These are phyloP conservation scores for Psittacula cyanocephala DNA, from an alignment of 2,113 vertebrate species.

Conservation along the genomic window DNA sequence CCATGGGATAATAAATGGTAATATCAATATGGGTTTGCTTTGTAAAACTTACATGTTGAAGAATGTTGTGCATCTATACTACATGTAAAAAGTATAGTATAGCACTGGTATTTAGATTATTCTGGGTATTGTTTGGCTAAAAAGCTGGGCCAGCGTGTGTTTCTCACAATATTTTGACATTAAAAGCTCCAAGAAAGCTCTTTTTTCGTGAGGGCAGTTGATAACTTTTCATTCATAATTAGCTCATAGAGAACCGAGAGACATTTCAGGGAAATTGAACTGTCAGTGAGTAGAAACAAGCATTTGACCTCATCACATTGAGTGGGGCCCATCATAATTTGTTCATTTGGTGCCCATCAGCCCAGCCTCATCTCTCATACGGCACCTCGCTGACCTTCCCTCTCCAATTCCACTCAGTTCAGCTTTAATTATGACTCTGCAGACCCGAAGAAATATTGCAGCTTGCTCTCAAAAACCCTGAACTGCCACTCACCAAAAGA, in stretches of 20 bases:
- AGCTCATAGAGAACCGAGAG: slow-evolving; percentile 93
- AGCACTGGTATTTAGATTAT: slow-evolving; percentile 86
- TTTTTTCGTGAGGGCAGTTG: slow-evolving; percentile 88
- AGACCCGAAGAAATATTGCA: slow-evolving; percentile 91
- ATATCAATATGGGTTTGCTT: slow-evolving; percentile 38
- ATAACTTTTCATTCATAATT: slow-evolving; percentile 99
- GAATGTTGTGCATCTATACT: slow-evolving; percentile 72
- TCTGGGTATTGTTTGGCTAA: slow-evolving; percentile 79
- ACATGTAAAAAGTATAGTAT: slow-evolving; percentile 78
- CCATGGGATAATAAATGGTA: slow-evolving; percentile 14
- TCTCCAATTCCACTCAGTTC: slow-evolving; percentile 94
- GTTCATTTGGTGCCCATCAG: slow-evolving; percentile 99
- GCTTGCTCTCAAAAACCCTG: slow-evolving; percentile 92
- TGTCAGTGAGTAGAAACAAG: slow-evolving; percentile 96
- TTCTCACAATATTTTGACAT: slow-evolving; percentile 99
- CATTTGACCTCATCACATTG: slow-evolving; percentile 99
- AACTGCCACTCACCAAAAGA: slow-evolving; percentile 95
- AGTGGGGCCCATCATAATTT: slow-evolving; percentile 99
- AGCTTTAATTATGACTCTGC: slow-evolving; percentile 99
- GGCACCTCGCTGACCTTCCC: slow-evolving; percentile 93
- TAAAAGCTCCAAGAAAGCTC: slow-evolving; percentile 92
- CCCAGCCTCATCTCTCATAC: slow-evolving; percentile 90
- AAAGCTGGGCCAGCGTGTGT: slow-evolving; percentile 74
- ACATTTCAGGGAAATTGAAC: slow-evolving; percentile 99
- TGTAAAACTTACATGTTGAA: slow-evolving; percentile 28